phyloP scores from a whole-genome alignment of 2,888 invertebrate genomes.

The Nowickia ferox region DNA sequence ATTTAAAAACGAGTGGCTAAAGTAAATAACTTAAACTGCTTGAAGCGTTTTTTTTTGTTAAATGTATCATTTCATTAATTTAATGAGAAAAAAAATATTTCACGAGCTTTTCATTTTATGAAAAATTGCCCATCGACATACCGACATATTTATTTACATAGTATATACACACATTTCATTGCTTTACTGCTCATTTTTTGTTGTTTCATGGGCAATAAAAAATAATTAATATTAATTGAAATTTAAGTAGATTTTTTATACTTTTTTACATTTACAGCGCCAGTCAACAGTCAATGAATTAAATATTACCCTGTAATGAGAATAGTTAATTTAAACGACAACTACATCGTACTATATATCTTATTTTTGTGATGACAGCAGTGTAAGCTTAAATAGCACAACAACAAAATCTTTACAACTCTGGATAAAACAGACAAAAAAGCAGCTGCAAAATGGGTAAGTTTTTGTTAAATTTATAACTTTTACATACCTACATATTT shows the following conservation, averaged over 20 bases:
- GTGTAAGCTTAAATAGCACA: too few species aligned
- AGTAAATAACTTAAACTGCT: constrained; percentile 25
- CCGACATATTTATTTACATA: too few species aligned
- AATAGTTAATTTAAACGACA: constrained; percentile 46
- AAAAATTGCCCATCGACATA: constrained; percentile 40
- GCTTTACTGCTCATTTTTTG: background rate
- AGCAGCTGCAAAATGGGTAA: too few species aligned
- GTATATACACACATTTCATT: background rate
- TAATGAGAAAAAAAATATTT: constrained; percentile 7
- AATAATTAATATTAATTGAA: constrained; percentile 70
- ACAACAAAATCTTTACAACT: too few species aligned
- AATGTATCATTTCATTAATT: constrained; percentile 43
- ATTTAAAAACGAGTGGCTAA: background rate
- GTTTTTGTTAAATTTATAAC: too few species aligned
- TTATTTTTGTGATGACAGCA: too few species aligned
- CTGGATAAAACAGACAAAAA: background rate
- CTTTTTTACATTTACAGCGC: constrained; percentile 25
- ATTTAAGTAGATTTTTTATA: constrained; percentile 64
- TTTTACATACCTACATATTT: too few species aligned
- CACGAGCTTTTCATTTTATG: constrained; percentile 29
- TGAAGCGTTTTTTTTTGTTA: background rate
- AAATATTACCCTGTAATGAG: constrained; percentile 22
- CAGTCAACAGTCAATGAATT: constrained; percentile 30
- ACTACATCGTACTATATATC: background rate
- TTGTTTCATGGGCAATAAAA: constrained; percentile 52